Evolutionary conservation across 2,113 vertebrate genomes (phyloP).

Genomic region (Neotoma lepida): DNA sequence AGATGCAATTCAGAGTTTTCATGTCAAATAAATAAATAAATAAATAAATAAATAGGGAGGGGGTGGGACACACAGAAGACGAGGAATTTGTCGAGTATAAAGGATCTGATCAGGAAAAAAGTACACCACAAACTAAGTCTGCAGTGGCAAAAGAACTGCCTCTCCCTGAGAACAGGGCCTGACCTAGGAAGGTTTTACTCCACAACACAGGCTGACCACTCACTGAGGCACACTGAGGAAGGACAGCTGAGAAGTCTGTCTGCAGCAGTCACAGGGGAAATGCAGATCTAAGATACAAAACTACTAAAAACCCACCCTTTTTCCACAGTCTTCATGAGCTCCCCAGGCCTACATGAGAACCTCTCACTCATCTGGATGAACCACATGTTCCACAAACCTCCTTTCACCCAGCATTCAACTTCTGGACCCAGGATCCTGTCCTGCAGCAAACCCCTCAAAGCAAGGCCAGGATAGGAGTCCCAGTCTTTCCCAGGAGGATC

Average conservation of each 20-base stretch:
- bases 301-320: background rate
- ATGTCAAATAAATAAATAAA: background rate
- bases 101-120: background rate
- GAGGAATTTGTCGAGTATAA: background rate
- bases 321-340: background rate
- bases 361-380: background rate
- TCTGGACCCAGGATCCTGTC: background rate
- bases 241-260: background rate
- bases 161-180: background rate
- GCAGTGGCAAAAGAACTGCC: background rate
- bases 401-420: background rate
- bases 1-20: background rate
- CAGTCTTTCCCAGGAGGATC: background rate
- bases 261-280: background rate
- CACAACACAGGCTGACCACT: background rate
- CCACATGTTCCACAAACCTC: background rate
- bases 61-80: background rate
- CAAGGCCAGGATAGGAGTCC: background rate
- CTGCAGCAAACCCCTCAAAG: background rate
- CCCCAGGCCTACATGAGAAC: background rate
- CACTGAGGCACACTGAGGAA: background rate
- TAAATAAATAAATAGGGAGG: background rate
- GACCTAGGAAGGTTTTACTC: rapidly evolving
- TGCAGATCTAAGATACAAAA: background rate
- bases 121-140: too few relatives aligned